Evolutionary conservation across 2,113 vertebrate genomes (phyloP).

Genomic region (Bombycilla garrulus): DNA sequence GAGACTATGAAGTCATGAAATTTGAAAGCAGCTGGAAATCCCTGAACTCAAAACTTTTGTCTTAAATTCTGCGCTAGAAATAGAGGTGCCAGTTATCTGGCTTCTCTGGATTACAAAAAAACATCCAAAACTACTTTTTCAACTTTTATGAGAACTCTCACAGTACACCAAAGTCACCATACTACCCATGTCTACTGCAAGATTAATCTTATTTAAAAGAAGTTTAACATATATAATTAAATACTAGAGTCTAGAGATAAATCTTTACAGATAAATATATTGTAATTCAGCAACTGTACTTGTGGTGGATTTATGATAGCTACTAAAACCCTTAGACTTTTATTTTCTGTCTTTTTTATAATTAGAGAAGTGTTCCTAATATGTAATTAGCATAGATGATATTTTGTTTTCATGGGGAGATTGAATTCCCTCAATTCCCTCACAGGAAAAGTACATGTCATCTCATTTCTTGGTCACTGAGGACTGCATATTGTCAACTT

Average conservation of each 20-base stretch:
- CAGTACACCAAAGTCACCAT: not conserved
- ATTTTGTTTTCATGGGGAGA: not conserved
- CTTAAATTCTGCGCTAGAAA: not conserved
- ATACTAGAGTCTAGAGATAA: not conserved
- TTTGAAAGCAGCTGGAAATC: not conserved
- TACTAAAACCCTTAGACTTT: not conserved
- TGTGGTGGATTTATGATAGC: not conserved
- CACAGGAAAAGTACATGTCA: not conserved
- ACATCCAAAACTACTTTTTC: not conserved
- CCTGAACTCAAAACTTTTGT: not conserved
- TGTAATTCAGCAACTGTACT: not conserved
- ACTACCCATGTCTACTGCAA: not conserved
- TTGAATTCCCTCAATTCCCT: not conserved
- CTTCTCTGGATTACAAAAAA: not conserved
- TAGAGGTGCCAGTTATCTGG: not conserved
- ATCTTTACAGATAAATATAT: not conserved
- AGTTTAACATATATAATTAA: not conserved
- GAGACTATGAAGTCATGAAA: not conserved
- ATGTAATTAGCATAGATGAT: not conserved
- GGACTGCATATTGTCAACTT: not conserved
- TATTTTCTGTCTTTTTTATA: not conserved
- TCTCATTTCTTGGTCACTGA: not conserved
- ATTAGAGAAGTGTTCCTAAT: not conserved
- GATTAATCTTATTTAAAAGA: not conserved
- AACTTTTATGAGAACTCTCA: not conserved